Conservation (phyloP, 2,888 invertebrate genomes). For the Dyspetes luteomarginatus region DNA sequence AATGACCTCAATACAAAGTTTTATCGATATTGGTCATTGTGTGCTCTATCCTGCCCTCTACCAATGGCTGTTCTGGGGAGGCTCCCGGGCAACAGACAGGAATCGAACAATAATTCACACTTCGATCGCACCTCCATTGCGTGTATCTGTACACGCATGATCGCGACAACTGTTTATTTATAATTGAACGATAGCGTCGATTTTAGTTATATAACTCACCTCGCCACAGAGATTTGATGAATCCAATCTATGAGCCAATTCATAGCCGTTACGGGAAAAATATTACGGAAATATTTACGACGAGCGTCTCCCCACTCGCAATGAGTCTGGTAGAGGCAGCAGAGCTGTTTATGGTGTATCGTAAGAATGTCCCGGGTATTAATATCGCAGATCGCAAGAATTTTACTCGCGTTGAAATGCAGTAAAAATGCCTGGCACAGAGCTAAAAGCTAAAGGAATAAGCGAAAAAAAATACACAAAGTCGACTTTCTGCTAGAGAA, state of each 20-base stretch:
- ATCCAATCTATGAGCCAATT: constrained; percentile 5
- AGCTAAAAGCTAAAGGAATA: constrained; percentile 6
- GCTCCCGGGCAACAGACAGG: constrained; percentile 3
- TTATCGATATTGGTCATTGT: constrained; percentile 14
- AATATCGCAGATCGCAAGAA: constrained; percentile 40
- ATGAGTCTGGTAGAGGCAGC: background rate
- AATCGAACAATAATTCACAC: constrained; percentile 36
- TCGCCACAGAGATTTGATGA: background rate
- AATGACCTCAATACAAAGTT: constrained; percentile 23
- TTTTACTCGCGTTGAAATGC: constrained; percentile 24
- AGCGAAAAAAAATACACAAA: background rate
- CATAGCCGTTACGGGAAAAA: constrained; percentile 24
- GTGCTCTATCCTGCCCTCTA: background rate
- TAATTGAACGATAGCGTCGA: constrained; percentile 41
- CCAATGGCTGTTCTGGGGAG: background rate
- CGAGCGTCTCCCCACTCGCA: background rate
- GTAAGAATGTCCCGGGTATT: constrained; percentile 45
- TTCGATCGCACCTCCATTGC: background rate
- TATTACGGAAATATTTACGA: constrained; percentile 34
- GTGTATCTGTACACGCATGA: constrained; percentile 18
- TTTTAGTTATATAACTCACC: background rate
- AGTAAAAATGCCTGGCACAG: constrained; percentile 11
- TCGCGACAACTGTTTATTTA: constrained; percentile 28
- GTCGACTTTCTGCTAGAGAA: background rate
- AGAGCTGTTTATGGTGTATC: constrained; percentile 36